These are phyloP conservation scores for Phymatocera aterrima DNA, from an alignment of 2,888 invertebrate genomes.

Conservation along the genomic window DNA sequence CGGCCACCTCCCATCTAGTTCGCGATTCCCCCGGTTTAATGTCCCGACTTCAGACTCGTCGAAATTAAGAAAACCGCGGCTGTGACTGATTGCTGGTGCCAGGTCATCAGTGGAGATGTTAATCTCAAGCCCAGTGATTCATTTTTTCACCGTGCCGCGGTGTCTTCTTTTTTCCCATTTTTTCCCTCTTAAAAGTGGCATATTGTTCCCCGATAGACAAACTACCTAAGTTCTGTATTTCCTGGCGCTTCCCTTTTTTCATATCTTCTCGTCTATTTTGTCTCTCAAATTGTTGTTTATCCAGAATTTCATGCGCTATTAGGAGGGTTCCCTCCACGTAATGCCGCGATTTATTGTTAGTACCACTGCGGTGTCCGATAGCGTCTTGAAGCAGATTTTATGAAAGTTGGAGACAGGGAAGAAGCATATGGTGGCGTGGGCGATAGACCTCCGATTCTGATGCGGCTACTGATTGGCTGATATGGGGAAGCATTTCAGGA, in stretches of 20 bases:
- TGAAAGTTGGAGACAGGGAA: conserved; percentile 20
- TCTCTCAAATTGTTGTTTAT: conserved; percentile 18
- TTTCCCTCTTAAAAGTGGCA: background rate
- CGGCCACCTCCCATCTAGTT: background rate
- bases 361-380: conserved; percentile 17
- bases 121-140: conserved; percentile 36
- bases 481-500: background rate
- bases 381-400: conserved; percentile 25
- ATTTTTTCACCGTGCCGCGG: background rate
- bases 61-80: conserved; percentile 31
- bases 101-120: conserved; percentile 25
- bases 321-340: conserved; percentile 24
- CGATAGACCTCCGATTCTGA: background rate
- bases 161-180: background rate
- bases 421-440: background rate
- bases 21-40: conserved; percentile 24
- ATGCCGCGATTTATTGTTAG: background rate
- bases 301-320: conserved; percentile 2
- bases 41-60: conserved; percentile 25
- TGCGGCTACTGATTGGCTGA: background rate
- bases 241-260: background rate
- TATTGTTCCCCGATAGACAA: background rate
- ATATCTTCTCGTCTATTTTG: background rate
- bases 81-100: conserved; percentile 25
- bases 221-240: background rate